Base-by-base conservation (phyloP, 2,797 vertebrate genomes). In the Oryzias sinensis region DNA sequence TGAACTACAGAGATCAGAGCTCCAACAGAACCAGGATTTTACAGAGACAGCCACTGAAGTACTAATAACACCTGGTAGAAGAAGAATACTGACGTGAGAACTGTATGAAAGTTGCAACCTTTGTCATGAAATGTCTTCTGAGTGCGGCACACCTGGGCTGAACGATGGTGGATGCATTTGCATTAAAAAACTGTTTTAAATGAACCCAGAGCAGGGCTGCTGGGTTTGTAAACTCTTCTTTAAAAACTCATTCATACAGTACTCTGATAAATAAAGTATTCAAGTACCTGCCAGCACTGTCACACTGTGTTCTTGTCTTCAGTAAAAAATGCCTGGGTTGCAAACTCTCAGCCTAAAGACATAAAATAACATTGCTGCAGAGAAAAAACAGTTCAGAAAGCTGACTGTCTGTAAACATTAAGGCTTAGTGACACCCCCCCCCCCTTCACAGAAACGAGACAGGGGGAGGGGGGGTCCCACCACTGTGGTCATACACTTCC, bases 21-120 rank as follows among this genome's bases (percentile, higher is more conserved):
- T 79, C 80, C 47, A 58, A 89, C 90, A 93, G 88, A 87, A 88
- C 90, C 82, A 59, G 81, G 87, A 80, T 76, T 70, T n/a, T 6
- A n/a, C 15, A 7, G 5, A n/a, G 6, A 7, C 43, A 16, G 6
- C n/a, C 17, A 44, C 43, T 9, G n/a, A 17, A 44, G 17, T 8
- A 18, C 42, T 15, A 37, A 11, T 37, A 9, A 37, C 33, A 11
- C 3, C 25, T 5, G 25, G 25, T 27, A 8, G 3, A 33, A 37
- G 8, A 33, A 33, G 11, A 37, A 37, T 37, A 37, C 33, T 37
- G 33, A 37, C 33, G 4, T 3, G 33, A 37, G 9, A 3, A 37
- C 33, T 37, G 33, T 37, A 3, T 37, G 33, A 37, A 37, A 11
- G 33, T 37, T 11, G 9, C 33, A 13, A 37, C 33, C 33, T 37